phyloP scores from a whole-genome alignment of 1,140 invertebrate genomes.

The Sinonovacula constricta region DNA sequence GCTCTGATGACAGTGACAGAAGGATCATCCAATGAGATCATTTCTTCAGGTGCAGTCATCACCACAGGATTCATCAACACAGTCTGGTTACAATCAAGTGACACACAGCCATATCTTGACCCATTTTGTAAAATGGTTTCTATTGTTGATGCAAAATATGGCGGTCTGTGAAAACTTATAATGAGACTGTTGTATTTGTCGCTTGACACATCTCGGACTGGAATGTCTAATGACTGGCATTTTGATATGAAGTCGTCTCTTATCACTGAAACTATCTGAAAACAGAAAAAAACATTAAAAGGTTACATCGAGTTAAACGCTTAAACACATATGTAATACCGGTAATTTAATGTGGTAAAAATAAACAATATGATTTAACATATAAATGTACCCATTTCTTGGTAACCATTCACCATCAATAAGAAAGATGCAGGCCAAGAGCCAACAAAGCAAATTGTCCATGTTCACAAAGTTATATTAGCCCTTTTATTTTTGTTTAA shows the following conservation, averaged over 20 bases:
- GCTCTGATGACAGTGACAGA: neutral
- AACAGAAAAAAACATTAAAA: no score
- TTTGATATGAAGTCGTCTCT: neutral
- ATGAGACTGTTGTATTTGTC: slow-evolving; percentile 20
- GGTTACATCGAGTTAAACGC: no score
- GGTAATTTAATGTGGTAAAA: no score
- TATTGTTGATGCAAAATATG: neutral
- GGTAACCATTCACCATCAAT: no score
- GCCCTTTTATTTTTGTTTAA: no score
- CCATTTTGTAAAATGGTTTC: neutral
- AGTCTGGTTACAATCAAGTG: neutral
- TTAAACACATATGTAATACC: no score
- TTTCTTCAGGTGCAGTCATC: neutral
- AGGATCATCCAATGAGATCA: neutral
- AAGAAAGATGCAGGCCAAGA: no score
- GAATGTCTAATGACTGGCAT: neutral
- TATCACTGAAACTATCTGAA: neutral
- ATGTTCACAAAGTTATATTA: no score
- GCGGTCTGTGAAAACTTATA: neutral
- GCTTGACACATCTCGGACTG: neutral
- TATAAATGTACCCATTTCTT: no score
- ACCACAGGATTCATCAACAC: neutral
- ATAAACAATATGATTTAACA: no score
- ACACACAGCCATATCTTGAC: neutral
- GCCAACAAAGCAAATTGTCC: no score